A percentile compares a stretch with the other conserved stretches of the same genome.
phyloP scores from a whole-genome alignment of 2,113 vertebrate species.

The Daboia siamensis region DNA sequence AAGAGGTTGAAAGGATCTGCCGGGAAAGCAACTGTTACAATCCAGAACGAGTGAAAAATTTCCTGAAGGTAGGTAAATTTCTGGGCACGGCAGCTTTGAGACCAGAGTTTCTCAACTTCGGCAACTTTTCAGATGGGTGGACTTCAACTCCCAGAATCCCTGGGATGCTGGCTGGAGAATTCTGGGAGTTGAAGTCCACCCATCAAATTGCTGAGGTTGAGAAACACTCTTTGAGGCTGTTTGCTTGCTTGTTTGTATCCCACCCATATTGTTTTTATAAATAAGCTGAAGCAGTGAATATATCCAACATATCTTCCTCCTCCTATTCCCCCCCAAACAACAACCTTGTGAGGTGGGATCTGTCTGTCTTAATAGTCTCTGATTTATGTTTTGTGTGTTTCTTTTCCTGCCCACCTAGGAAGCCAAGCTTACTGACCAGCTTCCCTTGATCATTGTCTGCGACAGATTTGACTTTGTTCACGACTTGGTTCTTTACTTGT shows the following conservation, averaged over 20 bases:
- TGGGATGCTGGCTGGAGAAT: not conserved
- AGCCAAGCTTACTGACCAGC: constrained; percentile 90
- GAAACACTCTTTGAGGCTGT: not conserved
- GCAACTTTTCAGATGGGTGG: not conserved
- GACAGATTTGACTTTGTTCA: constrained; percentile 93
- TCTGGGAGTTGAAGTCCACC: not conserved
- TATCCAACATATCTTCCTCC: too few relatives aligned
- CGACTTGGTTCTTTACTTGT: constrained; percentile 88
- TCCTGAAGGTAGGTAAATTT: constrained; percentile 79
- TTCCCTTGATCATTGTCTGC: constrained; percentile 91
- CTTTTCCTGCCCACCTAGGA: constrained; percentile 69
- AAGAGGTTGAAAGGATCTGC: constrained; percentile 92
- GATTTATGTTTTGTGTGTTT: not conserved
- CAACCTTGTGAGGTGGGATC: not conserved
- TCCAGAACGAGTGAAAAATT: constrained; percentile 89
- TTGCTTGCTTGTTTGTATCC: not conserved
- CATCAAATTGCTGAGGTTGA: not conserved
- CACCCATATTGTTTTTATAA: not conserved
- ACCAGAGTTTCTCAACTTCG: not conserved
- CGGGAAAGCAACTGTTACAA: constrained; percentile 91
- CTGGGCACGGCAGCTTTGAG: not conserved
- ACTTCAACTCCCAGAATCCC: not conserved
- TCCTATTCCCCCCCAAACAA: not conserved
- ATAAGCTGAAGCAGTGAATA: too few relatives aligned
- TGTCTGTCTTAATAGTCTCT: not conserved